A percentile compares a stretch with the other conserved stretches of the same genome.
These are phyloP conservation scores for Pteronura brasiliensis DNA, from an alignment of 2,113 vertebrate species.

Conservation along the genomic window DNA sequence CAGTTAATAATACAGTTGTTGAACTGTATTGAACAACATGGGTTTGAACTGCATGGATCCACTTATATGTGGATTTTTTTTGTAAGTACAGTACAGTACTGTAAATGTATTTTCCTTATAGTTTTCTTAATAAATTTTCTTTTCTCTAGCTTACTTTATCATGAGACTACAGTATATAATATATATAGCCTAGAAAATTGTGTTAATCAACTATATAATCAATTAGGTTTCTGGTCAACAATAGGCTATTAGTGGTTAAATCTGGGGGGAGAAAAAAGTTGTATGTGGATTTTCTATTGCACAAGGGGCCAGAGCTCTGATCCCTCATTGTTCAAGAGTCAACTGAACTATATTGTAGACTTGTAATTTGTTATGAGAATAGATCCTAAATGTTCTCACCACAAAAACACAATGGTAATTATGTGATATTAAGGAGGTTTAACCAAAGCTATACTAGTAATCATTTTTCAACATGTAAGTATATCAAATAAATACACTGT, in stretches of 20 bases:
- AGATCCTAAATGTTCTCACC: not conserved
- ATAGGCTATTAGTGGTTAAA: not conserved
- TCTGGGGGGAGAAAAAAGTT: not conserved
- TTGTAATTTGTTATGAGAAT: not conserved
- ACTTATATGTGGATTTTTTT: not conserved
- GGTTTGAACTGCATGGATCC: not conserved
- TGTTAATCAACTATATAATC: not conserved
- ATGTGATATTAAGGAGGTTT: not conserved
- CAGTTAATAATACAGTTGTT: not conserved
- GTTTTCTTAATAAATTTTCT: not conserved
- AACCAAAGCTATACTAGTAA: not conserved
- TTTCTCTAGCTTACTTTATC: not conserved
- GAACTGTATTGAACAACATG: not conserved
- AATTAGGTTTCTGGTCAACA: not conserved
- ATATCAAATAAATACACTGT: not conserved
- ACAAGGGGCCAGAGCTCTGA: not conserved
- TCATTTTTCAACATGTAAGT: not conserved
- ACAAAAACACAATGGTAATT: not conserved
- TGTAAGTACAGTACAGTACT: not conserved
- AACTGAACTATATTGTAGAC: not conserved
- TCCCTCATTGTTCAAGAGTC: not conserved
- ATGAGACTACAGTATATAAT: not conserved
- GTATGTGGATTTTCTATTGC: not conserved
- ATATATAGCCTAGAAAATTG: not conserved
- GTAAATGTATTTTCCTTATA: not conserved